Percentiles rank a stretch among this genome's conserved stretches.
Conservation (phyloP, 1,140 invertebrate genomes). For the Anadara kagoshimensis region DNA sequence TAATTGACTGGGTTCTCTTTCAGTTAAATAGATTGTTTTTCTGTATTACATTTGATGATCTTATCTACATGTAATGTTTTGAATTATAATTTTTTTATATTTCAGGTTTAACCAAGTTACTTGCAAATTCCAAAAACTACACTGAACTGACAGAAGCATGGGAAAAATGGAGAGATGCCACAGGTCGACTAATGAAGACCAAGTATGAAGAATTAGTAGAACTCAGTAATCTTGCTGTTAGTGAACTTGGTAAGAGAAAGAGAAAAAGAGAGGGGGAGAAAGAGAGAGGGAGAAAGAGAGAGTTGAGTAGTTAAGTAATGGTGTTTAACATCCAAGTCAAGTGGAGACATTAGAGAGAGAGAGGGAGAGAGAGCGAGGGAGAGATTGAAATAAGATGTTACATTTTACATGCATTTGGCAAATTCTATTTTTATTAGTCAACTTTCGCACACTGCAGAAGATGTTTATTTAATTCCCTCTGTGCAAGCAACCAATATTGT, state of each 20-base stretch:
- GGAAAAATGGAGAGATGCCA: conserved; percentile 84
- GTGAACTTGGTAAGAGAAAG: conserved; percentile 82
- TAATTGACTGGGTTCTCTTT: not conserved
- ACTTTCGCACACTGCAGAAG: not conserved
- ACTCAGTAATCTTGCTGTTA: conserved; percentile 86
- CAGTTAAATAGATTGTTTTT: not conserved
- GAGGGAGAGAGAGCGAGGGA: too few species aligned
- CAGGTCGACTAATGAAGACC: conserved; percentile 84
- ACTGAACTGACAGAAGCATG: conserved; percentile 75
- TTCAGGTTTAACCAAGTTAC: conserved; percentile 58
- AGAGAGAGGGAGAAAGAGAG: too few species aligned
- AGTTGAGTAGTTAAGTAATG: too few species aligned
- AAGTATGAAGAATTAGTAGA: conserved; percentile 86
- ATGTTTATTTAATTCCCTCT: not conserved
- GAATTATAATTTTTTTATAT: not conserved
- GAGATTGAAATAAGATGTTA: too few species aligned
- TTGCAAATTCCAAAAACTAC: conserved; percentile 57
- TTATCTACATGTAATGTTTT: not conserved
- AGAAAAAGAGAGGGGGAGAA: too few species aligned
- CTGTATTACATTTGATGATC: not conserved
- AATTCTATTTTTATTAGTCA: too few species aligned
- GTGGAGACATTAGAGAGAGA: too few species aligned
- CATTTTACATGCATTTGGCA: too few species aligned
- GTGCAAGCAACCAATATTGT: not conserved
- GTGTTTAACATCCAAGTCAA: too few species aligned